Evolutionary conservation across 2,888 invertebrate genomes (phyloP).

Genomic region (Priocnemis perturbator): DNA sequence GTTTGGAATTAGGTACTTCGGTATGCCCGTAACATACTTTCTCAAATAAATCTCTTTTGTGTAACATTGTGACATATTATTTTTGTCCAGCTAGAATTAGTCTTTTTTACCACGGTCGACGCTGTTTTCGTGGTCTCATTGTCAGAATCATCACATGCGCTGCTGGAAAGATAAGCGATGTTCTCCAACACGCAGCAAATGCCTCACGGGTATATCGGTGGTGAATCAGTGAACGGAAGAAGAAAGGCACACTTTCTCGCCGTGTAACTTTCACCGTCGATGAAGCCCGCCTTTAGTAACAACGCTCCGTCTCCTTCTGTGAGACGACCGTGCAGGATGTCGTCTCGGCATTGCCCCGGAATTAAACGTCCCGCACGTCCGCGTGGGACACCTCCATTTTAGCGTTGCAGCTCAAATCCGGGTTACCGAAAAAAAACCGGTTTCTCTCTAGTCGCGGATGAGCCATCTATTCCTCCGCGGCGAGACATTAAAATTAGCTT

Average conservation of each 20-base stretch:
- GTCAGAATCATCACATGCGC: too few relatives aligned
- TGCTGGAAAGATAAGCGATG: conserved; percentile 24
- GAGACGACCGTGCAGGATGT: too few relatives aligned
- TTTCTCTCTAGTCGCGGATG: not conserved
- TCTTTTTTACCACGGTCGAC: too few relatives aligned
- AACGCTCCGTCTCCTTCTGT: not conserved
- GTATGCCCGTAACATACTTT: too few relatives aligned
- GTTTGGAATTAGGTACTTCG: too few relatives aligned
- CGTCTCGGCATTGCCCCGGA: too few relatives aligned
- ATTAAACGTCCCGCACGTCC: too few relatives aligned
- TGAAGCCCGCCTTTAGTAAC: conserved; percentile 45
- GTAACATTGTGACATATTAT: too few relatives aligned
- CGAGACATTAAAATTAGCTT: conserved; percentile 18
- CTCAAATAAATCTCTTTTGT: too few relatives aligned
- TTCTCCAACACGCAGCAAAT: conserved; percentile 4
- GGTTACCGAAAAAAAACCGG: conserved; percentile 17
- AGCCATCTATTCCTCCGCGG: conserved; percentile 3
- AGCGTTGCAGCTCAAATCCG: not conserved
- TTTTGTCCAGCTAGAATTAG: too few relatives aligned
- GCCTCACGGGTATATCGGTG: conserved; percentile 54
- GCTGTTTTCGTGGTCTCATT: too few relatives aligned
- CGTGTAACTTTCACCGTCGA: conserved; percentile 74
- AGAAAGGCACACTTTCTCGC: conserved; percentile 74
- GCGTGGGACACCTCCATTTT: not conserved
- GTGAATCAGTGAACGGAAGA: conserved; percentile 72